Conservation (phyloP, 2,113 vertebrate species). For the Neogale vison region DNA sequence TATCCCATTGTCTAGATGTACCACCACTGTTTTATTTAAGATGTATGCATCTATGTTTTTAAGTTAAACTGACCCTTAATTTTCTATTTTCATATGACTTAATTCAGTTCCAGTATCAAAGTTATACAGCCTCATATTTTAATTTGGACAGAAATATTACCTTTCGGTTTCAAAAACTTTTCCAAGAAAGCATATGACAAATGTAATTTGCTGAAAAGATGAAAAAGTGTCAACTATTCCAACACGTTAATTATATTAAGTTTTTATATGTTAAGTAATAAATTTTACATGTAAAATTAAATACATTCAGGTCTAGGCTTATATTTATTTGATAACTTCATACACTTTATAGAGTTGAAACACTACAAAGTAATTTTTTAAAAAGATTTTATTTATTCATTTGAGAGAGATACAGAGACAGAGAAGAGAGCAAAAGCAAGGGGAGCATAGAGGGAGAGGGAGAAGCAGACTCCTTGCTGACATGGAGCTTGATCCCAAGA, state of each 20-base stretch:
- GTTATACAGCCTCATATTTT: background rate
- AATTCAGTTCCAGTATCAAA: conserved; percentile 4
- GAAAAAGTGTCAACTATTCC: background rate
- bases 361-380: background rate
- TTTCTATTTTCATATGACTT: background rate
- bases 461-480: too few relatives aligned
- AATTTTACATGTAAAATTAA: background rate
- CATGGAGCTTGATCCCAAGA: too few relatives aligned
- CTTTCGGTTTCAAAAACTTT: background rate
- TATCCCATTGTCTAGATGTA: background rate
- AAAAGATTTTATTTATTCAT: too few relatives aligned
- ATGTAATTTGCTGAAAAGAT: background rate
- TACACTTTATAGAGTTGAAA: background rate
- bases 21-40: background rate
- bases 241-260: background rate
- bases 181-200: background rate
- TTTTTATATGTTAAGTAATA: background rate
- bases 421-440: too few relatives aligned
- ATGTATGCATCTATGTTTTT: background rate
- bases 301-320: background rate
- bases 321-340: background rate
- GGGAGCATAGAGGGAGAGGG: too few relatives aligned
- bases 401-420: too few relatives aligned
- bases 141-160: background rate
- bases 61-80: background rate